Evolutionary conservation across 2,113 vertebrate species (phyloP).

Genomic region (Percopsis transmontana): DNA sequence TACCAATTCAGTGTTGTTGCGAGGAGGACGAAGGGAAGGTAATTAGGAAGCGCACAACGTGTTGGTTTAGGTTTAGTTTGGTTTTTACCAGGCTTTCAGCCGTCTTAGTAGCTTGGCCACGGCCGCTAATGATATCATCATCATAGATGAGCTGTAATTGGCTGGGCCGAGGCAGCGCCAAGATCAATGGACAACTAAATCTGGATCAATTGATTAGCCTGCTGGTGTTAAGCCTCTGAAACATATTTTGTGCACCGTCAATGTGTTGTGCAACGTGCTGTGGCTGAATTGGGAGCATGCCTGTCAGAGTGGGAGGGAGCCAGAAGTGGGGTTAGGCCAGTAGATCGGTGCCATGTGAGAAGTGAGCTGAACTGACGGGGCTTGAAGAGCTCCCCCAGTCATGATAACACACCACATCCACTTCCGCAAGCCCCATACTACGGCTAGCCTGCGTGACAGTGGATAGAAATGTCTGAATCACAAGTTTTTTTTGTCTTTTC

Average conservation of each 20-base stretch:
- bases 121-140: slow-evolving; percentile 57
- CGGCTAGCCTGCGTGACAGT: not conserved
- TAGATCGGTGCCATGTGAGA: slow-evolving; percentile 48
- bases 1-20: slow-evolving; percentile 36
- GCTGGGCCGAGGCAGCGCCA: slow-evolving; percentile 33
- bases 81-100: slow-evolving; percentile 16
- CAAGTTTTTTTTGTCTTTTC: slow-evolving; percentile 27
- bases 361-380: slow-evolving; percentile 44
- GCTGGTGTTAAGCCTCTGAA: slow-evolving; percentile 55
- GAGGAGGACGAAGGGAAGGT: slow-evolving; percentile 21
- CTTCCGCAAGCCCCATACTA: slow-evolving; percentile 19
- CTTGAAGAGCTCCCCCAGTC: slow-evolving; percentile 24
- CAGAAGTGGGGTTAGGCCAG: slow-evolving; percentile 46
- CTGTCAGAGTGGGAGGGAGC: slow-evolving; percentile 44
- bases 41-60: slow-evolving; percentile 57
- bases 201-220: slow-evolving; percentile 61
- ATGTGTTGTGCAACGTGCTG: slow-evolving; percentile 38
- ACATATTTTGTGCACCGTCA: slow-evolving; percentile 55
- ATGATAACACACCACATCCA: slow-evolving; percentile 29
- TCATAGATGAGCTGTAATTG: slow-evolving; percentile 47
- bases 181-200: slow-evolving; percentile 65
- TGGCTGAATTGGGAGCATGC: slow-evolving; percentile 48
- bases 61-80: slow-evolving; percentile 6
- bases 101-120: slow-evolving; percentile 31
- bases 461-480: slow-evolving; percentile 20